These are phyloP conservation scores for Chloroclysta siterata DNA, from an alignment of 2,888 invertebrate genomes.

Conservation along the genomic window DNA sequence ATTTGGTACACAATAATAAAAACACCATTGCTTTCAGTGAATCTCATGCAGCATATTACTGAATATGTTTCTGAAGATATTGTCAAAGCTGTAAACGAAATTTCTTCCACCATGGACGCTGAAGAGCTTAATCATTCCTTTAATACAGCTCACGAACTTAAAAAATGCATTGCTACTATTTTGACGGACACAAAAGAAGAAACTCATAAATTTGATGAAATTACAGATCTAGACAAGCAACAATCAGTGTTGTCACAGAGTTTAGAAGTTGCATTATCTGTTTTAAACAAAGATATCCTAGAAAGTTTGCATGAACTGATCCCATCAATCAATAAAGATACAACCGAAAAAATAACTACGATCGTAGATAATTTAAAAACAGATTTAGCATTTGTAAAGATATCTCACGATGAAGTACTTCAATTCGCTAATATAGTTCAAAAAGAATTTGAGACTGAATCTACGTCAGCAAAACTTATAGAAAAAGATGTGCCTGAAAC, in stretches of 20 bases:
- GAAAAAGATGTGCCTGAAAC: conserved; percentile 7
- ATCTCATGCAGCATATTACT: conserved; percentile 54
- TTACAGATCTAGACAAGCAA: conserved; percentile 37
- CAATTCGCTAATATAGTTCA: not conserved
- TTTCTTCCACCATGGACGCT: conserved; percentile 43
- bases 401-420: conserved; percentile 9
- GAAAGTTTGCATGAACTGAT: conserved; percentile 41
- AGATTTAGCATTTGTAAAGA: conserved; percentile 38
- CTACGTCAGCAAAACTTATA: conserved; percentile 1
- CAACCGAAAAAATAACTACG: conserved; percentile 37
- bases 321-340: conserved; percentile 31
- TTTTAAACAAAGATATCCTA: conserved; percentile 41
- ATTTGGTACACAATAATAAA: too few relatives aligned
- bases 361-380: conserved; percentile 41
- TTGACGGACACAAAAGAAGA: conserved; percentile 21
- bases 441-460: not conserved
- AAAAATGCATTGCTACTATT: conserved; percentile 44
- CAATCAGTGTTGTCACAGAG: conserved; percentile 45
- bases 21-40: conserved; percentile 45
- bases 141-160: conserved; percentile 53
- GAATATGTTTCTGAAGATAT: conserved; percentile 55
- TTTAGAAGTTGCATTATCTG: conserved; percentile 45
- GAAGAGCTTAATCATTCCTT: conserved; percentile 51
- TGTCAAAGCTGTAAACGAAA: conserved; percentile 46
- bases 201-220: conserved; percentile 24